phyloP scores from a whole-genome alignment of 1,140 invertebrate species.

The Caerostris darwini region DNA sequence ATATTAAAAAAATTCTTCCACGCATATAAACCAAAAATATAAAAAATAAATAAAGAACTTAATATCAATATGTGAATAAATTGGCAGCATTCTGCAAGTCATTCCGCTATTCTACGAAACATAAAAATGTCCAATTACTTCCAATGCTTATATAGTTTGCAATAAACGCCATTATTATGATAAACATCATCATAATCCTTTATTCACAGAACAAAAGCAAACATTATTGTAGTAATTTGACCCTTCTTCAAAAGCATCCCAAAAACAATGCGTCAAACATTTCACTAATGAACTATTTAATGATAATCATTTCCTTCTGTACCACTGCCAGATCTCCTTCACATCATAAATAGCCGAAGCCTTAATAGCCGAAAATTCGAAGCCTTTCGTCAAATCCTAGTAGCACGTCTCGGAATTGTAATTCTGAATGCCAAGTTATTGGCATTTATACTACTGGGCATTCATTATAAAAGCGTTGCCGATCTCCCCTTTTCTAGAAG shows the following conservation, averaged over 20 bases:
- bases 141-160: neutral
- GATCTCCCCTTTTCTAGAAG: no score
- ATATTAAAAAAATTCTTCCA: no score
- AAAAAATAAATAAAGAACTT: no score
- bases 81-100: no score
- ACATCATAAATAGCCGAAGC: constrained; percentile 56
- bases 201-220: constrained; percentile 6
- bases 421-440: constrained; percentile 41
- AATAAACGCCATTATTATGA: neutral
- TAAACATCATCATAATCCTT: neutral
- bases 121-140: neutral
- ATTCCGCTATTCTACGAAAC: no score
- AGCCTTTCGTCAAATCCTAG: constrained; percentile 53
- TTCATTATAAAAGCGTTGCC: no score
- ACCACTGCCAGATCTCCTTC: neutral
- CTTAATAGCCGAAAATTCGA: no score
- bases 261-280: neutral
- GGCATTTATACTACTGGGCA: constrained; percentile 11
- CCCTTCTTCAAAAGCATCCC: neutral
- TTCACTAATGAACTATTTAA: neutral
- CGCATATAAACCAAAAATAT: no score
- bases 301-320: constrained; percentile 56
- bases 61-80: no score
- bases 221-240: neutral
- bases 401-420: constrained; percentile 35